phyloP scores from a whole-genome alignment of 37 sponge, comb jelly and placozoan genomes.

The Cliona cf. orientalis region DNA sequence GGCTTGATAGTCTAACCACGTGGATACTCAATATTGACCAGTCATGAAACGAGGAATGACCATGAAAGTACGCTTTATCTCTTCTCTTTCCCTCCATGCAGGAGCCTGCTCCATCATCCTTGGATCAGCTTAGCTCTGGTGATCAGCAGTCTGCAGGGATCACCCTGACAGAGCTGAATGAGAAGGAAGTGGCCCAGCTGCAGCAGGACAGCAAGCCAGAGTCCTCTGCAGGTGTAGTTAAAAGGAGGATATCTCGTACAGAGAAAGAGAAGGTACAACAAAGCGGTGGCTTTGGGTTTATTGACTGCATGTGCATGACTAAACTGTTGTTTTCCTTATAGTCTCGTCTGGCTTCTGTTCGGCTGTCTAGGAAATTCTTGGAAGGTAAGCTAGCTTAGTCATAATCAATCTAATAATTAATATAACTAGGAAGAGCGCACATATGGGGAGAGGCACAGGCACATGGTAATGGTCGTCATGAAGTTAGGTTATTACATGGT shows the following conservation, averaged over 20 bases:
- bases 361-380: constrained; percentile 28
- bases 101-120: too few relatives aligned
- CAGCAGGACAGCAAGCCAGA: too few relatives aligned
- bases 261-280: constrained; percentile 27
- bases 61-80: too few relatives aligned
- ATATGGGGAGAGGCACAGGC: too few relatives aligned
- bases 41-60: too few relatives aligned
- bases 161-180: too few relatives aligned
- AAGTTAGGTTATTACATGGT: not conserved
- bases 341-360: constrained; percentile 5
- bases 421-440: not conserved
- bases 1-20: too few relatives aligned
- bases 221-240: not conserved
- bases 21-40: too few relatives aligned
- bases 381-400: constrained; percentile 19
- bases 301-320: not conserved
- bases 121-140: too few relatives aligned
- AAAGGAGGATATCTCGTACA: constrained; percentile 17
- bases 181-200: too few relatives aligned
- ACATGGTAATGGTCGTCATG: not conserved
- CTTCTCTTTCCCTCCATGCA: too few relatives aligned
- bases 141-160: too few relatives aligned
- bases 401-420: not conserved
- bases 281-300: not conserved
- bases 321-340: not conserved